These are phyloP conservation scores for Apis mellifera DNA, from an alignment of 1,140 invertebrate genomes.

Conservation along the genomic window Amel_HAv3.1 CM009941.2:13756501-13757000, in stretches of 20 bases:
- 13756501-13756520: too few species aligned
- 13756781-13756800: conserved; percentile 46
- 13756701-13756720: conserved; percentile 48
- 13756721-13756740: too few species aligned
- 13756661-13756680: conserved; percentile 50
- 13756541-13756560: not conserved
- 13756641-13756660: conserved; percentile 47
- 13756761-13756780: conserved; percentile 37
- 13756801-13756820: conserved; percentile 55
- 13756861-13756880: not conserved
- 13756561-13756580: not conserved
- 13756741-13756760: not conserved
- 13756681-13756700: conserved; percentile 34
- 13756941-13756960: not conserved
- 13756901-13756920: too few species aligned
- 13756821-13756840: conserved; percentile 47
- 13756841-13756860: conserved; percentile 36
- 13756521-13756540: conserved; percentile 1
- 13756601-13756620: conserved; percentile 39
- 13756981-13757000: too few species aligned
- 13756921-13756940: not conserved
- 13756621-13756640: conserved; percentile 53
- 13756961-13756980: too few species aligned
- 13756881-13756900: too few species aligned
- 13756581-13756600: conserved; percentile 38